phyloP scores from a whole-genome alignment of 1,140 invertebrate species.

The Drosophila sp. region DNA sequence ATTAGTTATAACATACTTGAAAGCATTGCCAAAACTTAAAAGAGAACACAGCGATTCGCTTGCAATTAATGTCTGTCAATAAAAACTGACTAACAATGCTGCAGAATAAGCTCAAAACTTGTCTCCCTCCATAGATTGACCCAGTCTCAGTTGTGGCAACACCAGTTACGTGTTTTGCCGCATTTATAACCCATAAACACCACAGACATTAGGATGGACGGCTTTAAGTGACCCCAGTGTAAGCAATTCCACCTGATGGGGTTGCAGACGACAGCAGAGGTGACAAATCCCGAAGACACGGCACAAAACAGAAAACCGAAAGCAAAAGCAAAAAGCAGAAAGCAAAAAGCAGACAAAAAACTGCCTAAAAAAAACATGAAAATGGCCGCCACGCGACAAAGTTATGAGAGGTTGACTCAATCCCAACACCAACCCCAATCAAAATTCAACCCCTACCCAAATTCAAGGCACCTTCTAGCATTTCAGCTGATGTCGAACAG shows the following conservation, averaged over 20 bases:
- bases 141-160: background rate
- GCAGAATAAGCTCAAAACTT: constrained; percentile 33
- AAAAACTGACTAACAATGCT: constrained; percentile 47
- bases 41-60: background rate
- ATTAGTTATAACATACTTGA: constrained; percentile 1
- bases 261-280: background rate
- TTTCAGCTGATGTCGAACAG: constrained; percentile 55
- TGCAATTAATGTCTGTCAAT: constrained; percentile 68
- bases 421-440: background rate
- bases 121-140: background rate
- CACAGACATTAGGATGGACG: constrained; percentile 71
- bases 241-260: constrained; percentile 9
- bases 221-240: constrained; percentile 53
- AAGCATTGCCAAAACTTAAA: constrained; percentile 6
- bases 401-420: constrained; percentile 1
- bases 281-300: constrained; percentile 6
- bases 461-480: background rate
- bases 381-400: constrained; percentile 22
- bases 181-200: constrained; percentile 67
- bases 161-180: constrained; percentile 7
- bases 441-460: background rate
- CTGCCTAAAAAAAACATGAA: constrained; percentile 20
- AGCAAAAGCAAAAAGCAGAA: no score
- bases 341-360: constrained; percentile 8
- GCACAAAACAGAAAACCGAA: background rate